Conservation (phyloP, 53 echinoderm and acorn worm species). For the Hippasteria phrygiana region DNA sequence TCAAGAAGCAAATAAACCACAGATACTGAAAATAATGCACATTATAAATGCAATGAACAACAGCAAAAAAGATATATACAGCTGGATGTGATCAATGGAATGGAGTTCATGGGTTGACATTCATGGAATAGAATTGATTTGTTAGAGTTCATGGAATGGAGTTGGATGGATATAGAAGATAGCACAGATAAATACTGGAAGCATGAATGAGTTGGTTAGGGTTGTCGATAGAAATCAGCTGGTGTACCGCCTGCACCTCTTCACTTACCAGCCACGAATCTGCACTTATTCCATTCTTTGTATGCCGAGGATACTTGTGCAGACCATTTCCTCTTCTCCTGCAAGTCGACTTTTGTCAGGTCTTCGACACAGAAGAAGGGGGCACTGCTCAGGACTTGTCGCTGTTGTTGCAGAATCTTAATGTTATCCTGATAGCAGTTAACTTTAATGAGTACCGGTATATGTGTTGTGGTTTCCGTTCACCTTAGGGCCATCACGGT, state of each 20-base stretch:
- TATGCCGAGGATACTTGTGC: neutral
- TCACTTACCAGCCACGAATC: slow-evolving; percentile 19
- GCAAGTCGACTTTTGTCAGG: neutral
- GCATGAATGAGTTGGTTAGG: neutral
- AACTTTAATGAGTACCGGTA: slow-evolving; percentile 1
- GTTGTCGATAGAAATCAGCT: neutral
- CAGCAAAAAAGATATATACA: too few species aligned
- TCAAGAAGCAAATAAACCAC: too few species aligned
- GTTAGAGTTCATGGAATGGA: too few species aligned
- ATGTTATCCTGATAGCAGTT: slow-evolving; percentile 35
- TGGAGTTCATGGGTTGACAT: too few species aligned
- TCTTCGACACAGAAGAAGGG: slow-evolving; percentile 11
- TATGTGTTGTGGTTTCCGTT: too few species aligned
- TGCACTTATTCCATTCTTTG: neutral
- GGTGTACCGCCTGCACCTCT: neutral
- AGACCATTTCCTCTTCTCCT: slow-evolving; percentile 34
- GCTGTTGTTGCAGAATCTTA: slow-evolving; percentile 13
- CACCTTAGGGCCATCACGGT: neutral
- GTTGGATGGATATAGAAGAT: too few species aligned
- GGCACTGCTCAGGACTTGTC: neutral
- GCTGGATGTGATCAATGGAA: too few species aligned
- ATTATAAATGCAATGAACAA: too few species aligned
- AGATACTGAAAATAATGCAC: too few species aligned
- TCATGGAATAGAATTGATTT: too few species aligned
- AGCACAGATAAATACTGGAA: neutral